A percentile compares a stretch with the other conserved stretches of the same genome.
These are phyloP conservation scores for Pachypeltis micranthus DNA, from an alignment of 1,140 invertebrate species.

Conservation along the genomic window DNA sequence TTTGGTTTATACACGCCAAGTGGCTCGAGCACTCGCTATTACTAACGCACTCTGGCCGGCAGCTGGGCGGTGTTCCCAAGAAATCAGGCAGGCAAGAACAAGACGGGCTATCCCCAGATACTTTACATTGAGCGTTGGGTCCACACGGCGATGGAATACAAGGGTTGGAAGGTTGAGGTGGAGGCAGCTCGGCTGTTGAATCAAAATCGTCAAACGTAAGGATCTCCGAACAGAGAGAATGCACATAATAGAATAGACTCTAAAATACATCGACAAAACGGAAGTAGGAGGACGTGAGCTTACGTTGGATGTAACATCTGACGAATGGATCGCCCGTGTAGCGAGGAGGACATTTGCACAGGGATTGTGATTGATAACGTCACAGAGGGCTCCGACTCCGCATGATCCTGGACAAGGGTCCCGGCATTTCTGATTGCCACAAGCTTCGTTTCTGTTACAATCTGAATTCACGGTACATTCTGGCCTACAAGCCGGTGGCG, in stretches of 20 bases:
- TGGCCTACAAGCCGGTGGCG: slow-evolving; percentile 56
- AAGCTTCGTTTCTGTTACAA: slow-evolving; percentile 46
- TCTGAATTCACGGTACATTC: slow-evolving; percentile 59
- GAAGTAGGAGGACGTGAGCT: background rate
- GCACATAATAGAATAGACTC: too few relatives aligned
- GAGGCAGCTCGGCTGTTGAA: background rate
- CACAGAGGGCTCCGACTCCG: slow-evolving; percentile 53
- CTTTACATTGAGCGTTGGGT: slow-evolving; percentile 50
- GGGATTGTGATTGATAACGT: slow-evolving; percentile 60
- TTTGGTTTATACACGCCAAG: slow-evolving; percentile 52
- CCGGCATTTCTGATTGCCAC: slow-evolving; percentile 50
- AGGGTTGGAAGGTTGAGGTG: slow-evolving; percentile 31
- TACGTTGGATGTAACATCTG: slow-evolving; percentile 39
- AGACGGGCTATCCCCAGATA: slow-evolving; percentile 39
- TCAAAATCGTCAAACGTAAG: too few relatives aligned
- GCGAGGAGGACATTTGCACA: slow-evolving; percentile 56
- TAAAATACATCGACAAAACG: too few relatives aligned
- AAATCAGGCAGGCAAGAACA: slow-evolving; percentile 57
- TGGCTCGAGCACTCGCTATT: slow-evolving; percentile 53
- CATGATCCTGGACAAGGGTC: slow-evolving; percentile 53
- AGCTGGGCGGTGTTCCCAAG: slow-evolving; percentile 52
- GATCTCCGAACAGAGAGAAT: too few relatives aligned
- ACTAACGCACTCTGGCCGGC: slow-evolving; percentile 54
- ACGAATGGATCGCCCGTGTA: slow-evolving; percentile 61
- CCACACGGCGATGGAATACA: slow-evolving; percentile 55